Evolutionary conservation across 2,113 vertebrate species (phyloP).

Genomic region (Rhea americana): DNA sequence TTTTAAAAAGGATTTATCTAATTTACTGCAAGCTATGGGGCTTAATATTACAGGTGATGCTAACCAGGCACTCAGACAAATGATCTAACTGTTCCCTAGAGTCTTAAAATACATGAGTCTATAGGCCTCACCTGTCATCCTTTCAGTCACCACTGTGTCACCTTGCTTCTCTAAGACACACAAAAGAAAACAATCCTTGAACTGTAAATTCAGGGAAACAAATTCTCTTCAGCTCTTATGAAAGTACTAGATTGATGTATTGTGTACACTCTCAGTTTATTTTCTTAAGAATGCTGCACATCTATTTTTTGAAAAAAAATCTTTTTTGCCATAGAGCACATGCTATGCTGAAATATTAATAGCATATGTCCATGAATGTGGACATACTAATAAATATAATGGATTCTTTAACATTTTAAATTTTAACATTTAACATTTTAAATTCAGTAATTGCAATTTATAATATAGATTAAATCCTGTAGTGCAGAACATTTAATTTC

Average conservation of each 20-base stretch:
- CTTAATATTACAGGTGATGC: background rate
- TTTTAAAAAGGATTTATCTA: background rate
- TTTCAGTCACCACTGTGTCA: background rate
- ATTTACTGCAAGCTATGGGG: background rate
- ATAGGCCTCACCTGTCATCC: background rate
- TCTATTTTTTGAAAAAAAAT: background rate
- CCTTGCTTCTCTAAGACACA: background rate
- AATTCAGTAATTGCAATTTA: slow-evolving; percentile 12
- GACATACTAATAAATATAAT: slow-evolving; percentile 19
- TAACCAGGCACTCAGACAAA: background rate
- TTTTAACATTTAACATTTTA: background rate
- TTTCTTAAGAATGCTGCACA: background rate
- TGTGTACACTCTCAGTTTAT: background rate
- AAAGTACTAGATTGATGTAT: accelerated
- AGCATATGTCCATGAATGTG: background rate
- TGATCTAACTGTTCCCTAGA: background rate
- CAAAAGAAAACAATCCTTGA: background rate
- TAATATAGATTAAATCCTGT: background rate
- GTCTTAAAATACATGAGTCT: background rate
- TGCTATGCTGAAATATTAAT: background rate
- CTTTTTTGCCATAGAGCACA: background rate
- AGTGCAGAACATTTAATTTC: background rate
- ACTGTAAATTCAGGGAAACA: background rate
- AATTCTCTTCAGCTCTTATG: background rate
- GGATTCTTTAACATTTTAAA: background rate